Evolutionary conservation across 2,888 invertebrate genomes (phyloP).

Genomic region (Caenorhabditis drosophilae): DNA sequence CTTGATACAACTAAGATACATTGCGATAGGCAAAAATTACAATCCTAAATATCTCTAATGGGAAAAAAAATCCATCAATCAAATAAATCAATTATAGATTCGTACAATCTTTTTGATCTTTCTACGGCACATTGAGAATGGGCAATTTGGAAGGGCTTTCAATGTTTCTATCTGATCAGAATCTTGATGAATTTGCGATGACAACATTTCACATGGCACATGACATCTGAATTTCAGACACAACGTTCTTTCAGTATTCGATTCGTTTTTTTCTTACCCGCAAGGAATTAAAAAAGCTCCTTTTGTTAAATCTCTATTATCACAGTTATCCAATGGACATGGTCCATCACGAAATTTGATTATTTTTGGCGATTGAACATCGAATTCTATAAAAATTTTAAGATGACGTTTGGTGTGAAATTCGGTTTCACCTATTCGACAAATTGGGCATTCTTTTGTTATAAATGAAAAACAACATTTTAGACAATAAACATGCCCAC

Average conservation of each 20-base stretch:
- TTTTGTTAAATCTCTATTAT: not conserved
- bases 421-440: not conserved
- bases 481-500: not conserved
- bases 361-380: not conserved
- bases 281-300: conserved; percentile 17
- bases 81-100: too few relatives aligned
- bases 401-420: not conserved
- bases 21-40: too few relatives aligned
- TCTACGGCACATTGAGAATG: conserved; percentile 1
- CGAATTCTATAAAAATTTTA: too few relatives aligned
- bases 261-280: too few relatives aligned
- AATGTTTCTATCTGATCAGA: not conserved
- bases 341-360: conserved; percentile 19
- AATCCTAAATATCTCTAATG: too few relatives aligned
- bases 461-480: not conserved
- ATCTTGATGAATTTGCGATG: not conserved
- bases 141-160: not conserved
- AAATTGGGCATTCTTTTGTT: not conserved
- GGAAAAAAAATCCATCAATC: too few relatives aligned
- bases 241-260: too few relatives aligned
- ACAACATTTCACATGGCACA: not conserved
- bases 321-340: conserved; percentile 22
- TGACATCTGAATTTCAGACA: conserved; percentile 6
- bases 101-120: not conserved
- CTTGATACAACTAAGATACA: too few relatives aligned